Percentiles rank a stretch among this genome's conserved stretches.
These are phyloP conservation scores for Stenurella melanura DNA, from an alignment of 2,888 invertebrate genomes.

Conservation along the genomic window DNA sequence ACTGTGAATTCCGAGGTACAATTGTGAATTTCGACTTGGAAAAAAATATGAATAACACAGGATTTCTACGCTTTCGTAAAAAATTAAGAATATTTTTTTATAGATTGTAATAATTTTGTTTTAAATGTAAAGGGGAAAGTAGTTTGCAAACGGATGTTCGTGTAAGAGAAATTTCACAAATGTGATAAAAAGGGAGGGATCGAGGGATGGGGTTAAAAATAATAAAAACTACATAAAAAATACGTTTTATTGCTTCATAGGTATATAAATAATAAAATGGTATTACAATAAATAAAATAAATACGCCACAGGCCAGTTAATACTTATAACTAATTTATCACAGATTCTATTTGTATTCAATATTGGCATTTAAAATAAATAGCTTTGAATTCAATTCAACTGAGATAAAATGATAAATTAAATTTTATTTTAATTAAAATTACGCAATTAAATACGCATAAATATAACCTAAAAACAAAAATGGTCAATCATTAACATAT, in stretches of 20 bases:
- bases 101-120: too few species aligned
- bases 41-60: too few species aligned
- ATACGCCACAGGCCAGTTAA: neutral
- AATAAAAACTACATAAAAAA: neutral
- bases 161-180: too few species aligned
- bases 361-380: conserved; percentile 19
- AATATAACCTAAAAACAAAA: neutral
- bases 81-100: too few species aligned
- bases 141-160: too few species aligned
- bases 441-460: neutral
- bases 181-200: too few species aligned
- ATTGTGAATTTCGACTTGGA: too few species aligned
- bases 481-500: neutral
- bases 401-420: neutral
- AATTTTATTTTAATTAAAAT: neutral
- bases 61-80: too few species aligned
- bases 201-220: too few species aligned
- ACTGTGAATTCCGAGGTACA: too few species aligned
- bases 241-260: neutral
- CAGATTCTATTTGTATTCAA: conserved; percentile 29
- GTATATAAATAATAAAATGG: conserved; percentile 12
- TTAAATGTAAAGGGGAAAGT: too few species aligned
- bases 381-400: neutral
- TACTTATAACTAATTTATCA: conserved; percentile 21
- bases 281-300: conserved; percentile 27